phyloP scores from a whole-genome alignment of 2,113 vertebrate species.

The Lynx canadensis region DNA sequence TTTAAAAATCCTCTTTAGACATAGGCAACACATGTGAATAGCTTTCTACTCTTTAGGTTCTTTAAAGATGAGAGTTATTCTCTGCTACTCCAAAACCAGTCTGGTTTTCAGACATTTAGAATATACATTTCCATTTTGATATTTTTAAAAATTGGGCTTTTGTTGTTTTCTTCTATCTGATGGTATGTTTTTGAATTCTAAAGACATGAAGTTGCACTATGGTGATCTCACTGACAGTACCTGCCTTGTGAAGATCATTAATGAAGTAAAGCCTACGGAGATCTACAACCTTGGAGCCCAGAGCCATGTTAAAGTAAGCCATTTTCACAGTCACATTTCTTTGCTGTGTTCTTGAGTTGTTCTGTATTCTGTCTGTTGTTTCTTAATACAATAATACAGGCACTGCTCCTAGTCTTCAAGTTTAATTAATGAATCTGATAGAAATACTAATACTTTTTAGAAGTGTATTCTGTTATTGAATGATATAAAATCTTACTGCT shows the following conservation, averaged over 20 bases:
- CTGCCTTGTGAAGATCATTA: conserved; percentile 99
- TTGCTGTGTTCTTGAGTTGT: not conserved
- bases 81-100: not conserved
- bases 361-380: not conserved
- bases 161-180: conserved; percentile 57
- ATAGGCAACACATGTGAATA: not conserved
- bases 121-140: not conserved
- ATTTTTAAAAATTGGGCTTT: not conserved
- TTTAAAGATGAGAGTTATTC: not conserved
- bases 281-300: conserved; percentile 99
- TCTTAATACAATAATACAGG: not conserved
- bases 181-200: conserved; percentile 68
- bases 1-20: not conserved
- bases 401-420: not conserved
- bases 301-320: conserved; percentile 96
- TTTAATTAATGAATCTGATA: not conserved
- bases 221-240: conserved; percentile 99
- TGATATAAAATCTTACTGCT: not conserved
- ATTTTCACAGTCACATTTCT: not conserved
- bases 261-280: conserved; percentile 95
- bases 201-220: conserved; percentile 99
- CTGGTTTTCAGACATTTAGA: not conserved
- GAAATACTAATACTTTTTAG: not conserved
- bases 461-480: not conserved
- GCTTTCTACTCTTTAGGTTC: not conserved